Percentiles rank a stretch among this genome's conserved stretches.
These are phyloP conservation scores for Micrasema minimum DNA, from an alignment of 1,140 invertebrate species.

Conservation along the genomic window DNA sequence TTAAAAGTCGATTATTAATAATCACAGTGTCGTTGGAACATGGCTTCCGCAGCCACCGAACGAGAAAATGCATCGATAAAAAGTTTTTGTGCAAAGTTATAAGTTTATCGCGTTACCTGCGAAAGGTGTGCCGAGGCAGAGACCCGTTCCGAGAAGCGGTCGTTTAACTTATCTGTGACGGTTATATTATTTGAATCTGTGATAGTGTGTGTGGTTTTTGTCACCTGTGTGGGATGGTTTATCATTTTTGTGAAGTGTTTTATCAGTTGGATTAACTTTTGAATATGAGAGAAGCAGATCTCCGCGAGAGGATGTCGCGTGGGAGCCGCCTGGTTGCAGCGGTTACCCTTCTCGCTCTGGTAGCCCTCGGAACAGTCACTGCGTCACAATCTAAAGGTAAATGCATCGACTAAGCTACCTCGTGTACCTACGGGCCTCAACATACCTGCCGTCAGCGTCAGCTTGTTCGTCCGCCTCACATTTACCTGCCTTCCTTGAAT, in stretches of 20 bases:
- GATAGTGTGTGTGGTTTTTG: slow-evolving; percentile 34
- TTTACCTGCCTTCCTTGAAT: slow-evolving; percentile 13
- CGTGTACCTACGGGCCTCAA: neutral
- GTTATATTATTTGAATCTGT: slow-evolving; percentile 41
- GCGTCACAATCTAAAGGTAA: slow-evolving; percentile 26
- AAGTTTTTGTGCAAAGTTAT: slow-evolving; percentile 41
- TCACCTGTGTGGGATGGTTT: slow-evolving; percentile 35
- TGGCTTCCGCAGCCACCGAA: slow-evolving; percentile 16
- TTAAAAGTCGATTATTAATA: slow-evolving; percentile 4
- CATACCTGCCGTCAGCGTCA: neutral
- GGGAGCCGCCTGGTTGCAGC: neutral
- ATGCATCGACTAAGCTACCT: neutral
- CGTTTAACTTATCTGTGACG: slow-evolving; percentile 38
- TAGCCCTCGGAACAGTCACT: slow-evolving; percentile 1
- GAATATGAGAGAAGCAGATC: slow-evolving; percentile 20
- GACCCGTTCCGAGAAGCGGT: slow-evolving; percentile 33
- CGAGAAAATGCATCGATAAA: slow-evolving; percentile 31
- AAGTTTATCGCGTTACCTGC: slow-evolving; percentile 37
- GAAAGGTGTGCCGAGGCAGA: slow-evolving; percentile 32
- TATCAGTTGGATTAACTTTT: slow-evolving; percentile 35
- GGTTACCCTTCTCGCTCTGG: neutral
- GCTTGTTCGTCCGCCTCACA: slow-evolving; percentile 10
- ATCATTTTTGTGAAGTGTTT: slow-evolving; percentile 28
- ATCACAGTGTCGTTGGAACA: slow-evolving; percentile 10
- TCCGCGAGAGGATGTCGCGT: slow-evolving; percentile 6